Base-by-base conservation (phyloP, 2,113 vertebrate species). In the Psophia crepitans region DNA sequence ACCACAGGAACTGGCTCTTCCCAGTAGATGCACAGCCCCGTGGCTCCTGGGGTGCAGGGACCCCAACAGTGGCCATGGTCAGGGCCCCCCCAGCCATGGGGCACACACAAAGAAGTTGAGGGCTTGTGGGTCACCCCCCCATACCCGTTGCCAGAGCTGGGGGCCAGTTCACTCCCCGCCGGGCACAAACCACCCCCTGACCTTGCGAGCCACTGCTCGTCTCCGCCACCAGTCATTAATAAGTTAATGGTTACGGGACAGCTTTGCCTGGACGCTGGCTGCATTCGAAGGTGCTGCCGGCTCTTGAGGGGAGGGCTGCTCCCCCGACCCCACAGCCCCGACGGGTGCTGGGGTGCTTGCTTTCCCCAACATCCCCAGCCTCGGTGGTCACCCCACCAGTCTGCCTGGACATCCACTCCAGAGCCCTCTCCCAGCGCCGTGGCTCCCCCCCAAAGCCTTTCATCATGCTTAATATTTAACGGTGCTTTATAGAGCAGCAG, bases 401-500 rank as follows among this genome's bases (percentile, higher is more conserved):
- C 5, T 1, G 14, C 28, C 56, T 0, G 2, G 20, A 35, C 17
- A 46, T 1, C 61, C 46, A 48, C 1, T 12, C 5, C 11, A 1
- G 49, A 82, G 60, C 28, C 41, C 22, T 22, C 20, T 79, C 66
- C 33, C 44, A 28, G 70, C 0, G 3, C 58, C 0, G 6, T 9
- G 6, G 33, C 7, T 85, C 7, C 51, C 81, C 37, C 56, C 5
- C 17, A 17, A 84, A 90, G 54, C 73, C 78, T 84, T 90, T 93
- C 87, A 77, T 89, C 49, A 43, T 6, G 96, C 94, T 98, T 98
- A 98, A 98, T 98, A 97, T 98, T 98, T 98, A 98, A 98, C 97
- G 78, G 63, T 9, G 26, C 93, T 97, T 97, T 97, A 96, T 73
- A 96, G 97, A 94, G 96, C 92, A 82, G 94, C 87, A 77, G 85